These are phyloP conservation scores for Asobara japonica DNA, from an alignment of 1,140 invertebrate genomes.

Conservation along the genomic window DNA sequence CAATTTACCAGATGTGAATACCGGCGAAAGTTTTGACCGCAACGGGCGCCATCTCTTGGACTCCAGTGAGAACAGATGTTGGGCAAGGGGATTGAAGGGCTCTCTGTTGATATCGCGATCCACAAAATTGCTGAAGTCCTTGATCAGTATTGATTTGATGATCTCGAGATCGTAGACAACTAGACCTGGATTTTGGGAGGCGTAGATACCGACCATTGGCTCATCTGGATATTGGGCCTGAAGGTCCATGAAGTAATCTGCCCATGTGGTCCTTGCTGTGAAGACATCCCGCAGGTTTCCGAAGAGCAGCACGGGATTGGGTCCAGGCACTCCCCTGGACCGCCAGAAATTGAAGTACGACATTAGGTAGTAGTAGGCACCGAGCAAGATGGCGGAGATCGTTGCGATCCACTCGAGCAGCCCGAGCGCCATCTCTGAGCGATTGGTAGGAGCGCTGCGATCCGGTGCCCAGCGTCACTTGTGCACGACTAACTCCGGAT, in stretches of 20 bases:
- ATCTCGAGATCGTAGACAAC: slow-evolving; percentile 66
- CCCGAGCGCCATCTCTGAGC: no score
- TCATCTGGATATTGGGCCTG: slow-evolving; percentile 37
- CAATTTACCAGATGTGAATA: slow-evolving; percentile 68
- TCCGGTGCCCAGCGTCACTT: no score
- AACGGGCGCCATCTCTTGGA: slow-evolving; percentile 66
- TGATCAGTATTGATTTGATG: slow-evolving; percentile 63
- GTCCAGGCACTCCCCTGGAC: slow-evolving; percentile 9
- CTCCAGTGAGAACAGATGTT: slow-evolving; percentile 61
- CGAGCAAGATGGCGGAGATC: no score
- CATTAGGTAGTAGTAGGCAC: slow-evolving; percentile 19
- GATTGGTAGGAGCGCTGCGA: no score
- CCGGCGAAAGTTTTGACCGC: slow-evolving; percentile 64
- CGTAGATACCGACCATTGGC: slow-evolving; percentile 50
- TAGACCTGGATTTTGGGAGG: slow-evolving; percentile 58
- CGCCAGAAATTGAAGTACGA: slow-evolving; percentile 21
- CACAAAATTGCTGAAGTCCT: slow-evolving; percentile 66
- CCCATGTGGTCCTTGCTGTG: slow-evolving; percentile 18
- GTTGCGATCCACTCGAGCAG: no score
- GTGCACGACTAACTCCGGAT: no score
- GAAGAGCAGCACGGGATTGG: slow-evolving; percentile 18
- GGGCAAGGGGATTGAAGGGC: slow-evolving; percentile 51
- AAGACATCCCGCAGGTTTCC: slow-evolving; percentile 17
- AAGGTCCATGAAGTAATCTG: slow-evolving; percentile 32
- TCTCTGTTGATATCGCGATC: slow-evolving; percentile 62